Conservation (phyloP, 2,797 vertebrate genomes). For the Cheirogaleus major region DNA sequence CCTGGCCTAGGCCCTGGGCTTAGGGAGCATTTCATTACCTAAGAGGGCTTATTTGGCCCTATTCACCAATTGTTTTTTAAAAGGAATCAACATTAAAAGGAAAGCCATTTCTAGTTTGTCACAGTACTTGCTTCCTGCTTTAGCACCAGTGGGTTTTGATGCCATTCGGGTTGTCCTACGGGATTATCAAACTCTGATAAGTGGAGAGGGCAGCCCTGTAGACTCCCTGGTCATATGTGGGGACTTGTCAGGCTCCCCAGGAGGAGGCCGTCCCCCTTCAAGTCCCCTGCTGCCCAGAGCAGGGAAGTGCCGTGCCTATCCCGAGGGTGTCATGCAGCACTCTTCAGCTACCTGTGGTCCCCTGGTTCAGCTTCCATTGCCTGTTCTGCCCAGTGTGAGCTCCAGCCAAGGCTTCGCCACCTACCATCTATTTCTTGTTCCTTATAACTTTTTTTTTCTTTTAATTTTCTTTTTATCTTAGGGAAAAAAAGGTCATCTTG, state of each 20-base stretch:
- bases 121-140: fast-evolving
- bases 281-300: too few relatives aligned
- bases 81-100: not conserved
- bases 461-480: not conserved
- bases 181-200: not conserved
- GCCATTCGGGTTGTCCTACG: not conserved
- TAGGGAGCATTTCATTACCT: not conserved
- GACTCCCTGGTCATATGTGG: too few relatives aligned
- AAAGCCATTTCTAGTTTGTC: not conserved
- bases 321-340: fast-evolving
- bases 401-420: not conserved
- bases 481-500: not conserved
- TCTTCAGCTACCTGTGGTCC: too few relatives aligned
- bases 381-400: fast-evolving
- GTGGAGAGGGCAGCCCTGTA: fast-evolving
- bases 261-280: fast-evolving
- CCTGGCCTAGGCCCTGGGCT: not conserved
- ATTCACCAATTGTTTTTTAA: not conserved
- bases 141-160: not conserved
- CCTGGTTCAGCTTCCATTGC: fast-evolving
- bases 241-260: fast-evolving
- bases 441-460: not conserved
- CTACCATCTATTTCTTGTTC: not conserved
- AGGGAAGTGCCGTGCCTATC: fast-evolving
- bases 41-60: not conserved